phyloP scores from a whole-genome alignment of 2,797 vertebrate species.

The Lithobates sylvaticus region DNA sequence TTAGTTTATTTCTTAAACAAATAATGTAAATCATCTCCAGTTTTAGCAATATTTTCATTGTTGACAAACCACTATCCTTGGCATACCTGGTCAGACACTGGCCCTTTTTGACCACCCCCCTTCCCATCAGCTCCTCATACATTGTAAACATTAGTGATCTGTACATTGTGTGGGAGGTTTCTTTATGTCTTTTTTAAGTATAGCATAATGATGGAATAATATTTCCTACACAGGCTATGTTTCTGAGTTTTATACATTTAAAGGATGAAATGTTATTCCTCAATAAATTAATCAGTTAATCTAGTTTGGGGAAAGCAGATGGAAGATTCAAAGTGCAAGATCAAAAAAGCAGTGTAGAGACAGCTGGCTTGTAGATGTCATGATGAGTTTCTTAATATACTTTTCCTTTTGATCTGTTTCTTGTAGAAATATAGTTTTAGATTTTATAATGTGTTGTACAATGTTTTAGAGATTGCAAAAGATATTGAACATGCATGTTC shows the following conservation, averaged over 20 bases:
- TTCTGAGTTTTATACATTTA: not conserved
- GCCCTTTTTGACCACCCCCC: not conserved
- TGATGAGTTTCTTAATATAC: slow-evolving; percentile 14
- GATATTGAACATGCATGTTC: slow-evolving; percentile 5
- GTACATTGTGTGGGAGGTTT: no score
- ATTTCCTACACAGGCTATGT: not conserved
- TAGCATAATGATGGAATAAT: not conserved
- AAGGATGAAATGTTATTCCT: slow-evolving; percentile 27
- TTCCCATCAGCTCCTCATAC: not conserved
- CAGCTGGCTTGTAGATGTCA: slow-evolving; percentile 17
- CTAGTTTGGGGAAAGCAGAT: slow-evolving; percentile 22
- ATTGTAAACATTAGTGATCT: no score
- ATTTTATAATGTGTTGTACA: slow-evolving; percentile 7
- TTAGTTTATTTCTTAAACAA: slow-evolving; percentile 23
- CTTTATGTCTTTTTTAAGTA: no score
- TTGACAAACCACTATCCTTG: not conserved
- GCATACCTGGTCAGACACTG: not conserved
- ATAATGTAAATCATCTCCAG: slow-evolving; percentile 16
- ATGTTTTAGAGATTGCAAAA: not conserved
- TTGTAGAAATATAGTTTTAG: slow-evolving; percentile 2
- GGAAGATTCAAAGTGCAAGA: slow-evolving; percentile 37
- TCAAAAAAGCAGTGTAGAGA: slow-evolving; percentile 16
- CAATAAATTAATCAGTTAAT: slow-evolving; percentile 46
- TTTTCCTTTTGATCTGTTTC: slow-evolving; percentile 36
- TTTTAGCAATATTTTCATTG: not conserved